Base-by-base conservation (phyloP, 2,113 vertebrate species). In the Aix galericulata region DNA sequence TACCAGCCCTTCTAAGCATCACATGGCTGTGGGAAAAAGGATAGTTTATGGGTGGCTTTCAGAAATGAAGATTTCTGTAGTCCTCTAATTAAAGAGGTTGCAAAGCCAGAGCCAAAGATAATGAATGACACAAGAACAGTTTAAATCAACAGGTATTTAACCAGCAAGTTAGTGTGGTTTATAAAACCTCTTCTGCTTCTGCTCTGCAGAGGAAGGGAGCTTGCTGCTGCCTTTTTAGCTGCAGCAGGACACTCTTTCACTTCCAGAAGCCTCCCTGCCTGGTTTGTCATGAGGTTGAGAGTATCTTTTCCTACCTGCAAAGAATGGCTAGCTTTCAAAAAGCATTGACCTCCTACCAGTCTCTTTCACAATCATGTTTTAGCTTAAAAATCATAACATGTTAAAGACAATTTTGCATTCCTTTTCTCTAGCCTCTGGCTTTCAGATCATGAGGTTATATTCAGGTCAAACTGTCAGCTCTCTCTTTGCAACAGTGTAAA, bases 381-480 rank as follows among this genome's bases (percentile, higher is more conserved):
- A 92, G 50, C 50, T 91, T 74, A 82, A 88, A 88, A 82, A 95
- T 94, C 87, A 67, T 79, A 95, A 95, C 85, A 80, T 27, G 16
- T 92, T 91, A 77, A 82, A 62, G 82, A 63, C 59, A 91, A 88
- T 82, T 94, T 59, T 89, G 15, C 53, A 58, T 91, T 86, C 78
- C 36, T 91, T 92, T 94, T 82, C 77, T 88, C n/a, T 93, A 82
- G 89, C 91, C 93, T 73, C 59, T 92, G 71, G 87, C 89, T 95
- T 94, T 95, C 46, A 89, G 82, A 59, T 88, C 0, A 0, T 59
- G 67, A 88, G 94, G 93, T 96, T 95, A 96, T 82, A 91, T 69
- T 95, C 50, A 74, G 95, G 91, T 96, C 95, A 97, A 85, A 94
- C 91, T 95, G 84, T 91, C 93, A 97, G 78, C 74, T 85, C 27